These are phyloP conservation scores for Xanthia icteritia DNA, from an alignment of 2,888 invertebrate genomes.

Conservation along the genomic window DNA sequence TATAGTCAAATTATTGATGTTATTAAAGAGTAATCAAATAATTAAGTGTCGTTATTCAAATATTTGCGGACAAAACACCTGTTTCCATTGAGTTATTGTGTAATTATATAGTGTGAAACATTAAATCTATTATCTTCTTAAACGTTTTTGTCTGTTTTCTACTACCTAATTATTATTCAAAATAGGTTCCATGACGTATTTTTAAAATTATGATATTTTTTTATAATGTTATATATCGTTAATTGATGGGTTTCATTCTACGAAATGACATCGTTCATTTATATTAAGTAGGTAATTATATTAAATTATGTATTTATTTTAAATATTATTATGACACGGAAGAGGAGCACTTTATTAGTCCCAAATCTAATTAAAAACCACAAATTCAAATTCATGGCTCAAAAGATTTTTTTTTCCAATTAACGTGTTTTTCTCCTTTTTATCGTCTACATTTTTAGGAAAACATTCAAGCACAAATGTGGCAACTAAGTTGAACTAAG, in stretches of 20 bases:
- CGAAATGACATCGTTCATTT: constrained; percentile 27
- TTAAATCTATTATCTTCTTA: constrained; percentile 42
- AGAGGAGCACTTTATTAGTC: not conserved
- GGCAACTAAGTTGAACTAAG: constrained; percentile 30
- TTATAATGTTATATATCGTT: constrained; percentile 9
- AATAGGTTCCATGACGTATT: constrained; percentile 14
- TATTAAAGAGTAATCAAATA: constrained; percentile 35
- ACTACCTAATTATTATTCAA: constrained; percentile 35
- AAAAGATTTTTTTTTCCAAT: not conserved
- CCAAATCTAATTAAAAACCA: not conserved
- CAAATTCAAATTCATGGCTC: not conserved
- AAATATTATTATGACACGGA: not conserved
- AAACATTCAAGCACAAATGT: constrained; percentile 20
- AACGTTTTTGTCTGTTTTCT: constrained; percentile 30
- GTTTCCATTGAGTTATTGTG: constrained; percentile 49
- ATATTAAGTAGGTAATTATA: constrained; percentile 15
- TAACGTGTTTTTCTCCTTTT: too few relatives aligned
- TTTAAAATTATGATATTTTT: constrained; percentile 7
- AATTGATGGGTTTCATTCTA: constrained; percentile 22
- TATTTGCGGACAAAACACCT: constrained; percentile 50
- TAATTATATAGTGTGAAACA: constrained; percentile 54
- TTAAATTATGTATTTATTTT: not conserved
- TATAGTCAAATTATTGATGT: constrained; percentile 50
- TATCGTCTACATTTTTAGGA: not conserved
- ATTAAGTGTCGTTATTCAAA: constrained; percentile 49